Evolutionary conservation across 2,888 invertebrate species (phyloP), one percentile per base, ranked within the genome.

Genomic region (Cynaeus angustus): DNA sequence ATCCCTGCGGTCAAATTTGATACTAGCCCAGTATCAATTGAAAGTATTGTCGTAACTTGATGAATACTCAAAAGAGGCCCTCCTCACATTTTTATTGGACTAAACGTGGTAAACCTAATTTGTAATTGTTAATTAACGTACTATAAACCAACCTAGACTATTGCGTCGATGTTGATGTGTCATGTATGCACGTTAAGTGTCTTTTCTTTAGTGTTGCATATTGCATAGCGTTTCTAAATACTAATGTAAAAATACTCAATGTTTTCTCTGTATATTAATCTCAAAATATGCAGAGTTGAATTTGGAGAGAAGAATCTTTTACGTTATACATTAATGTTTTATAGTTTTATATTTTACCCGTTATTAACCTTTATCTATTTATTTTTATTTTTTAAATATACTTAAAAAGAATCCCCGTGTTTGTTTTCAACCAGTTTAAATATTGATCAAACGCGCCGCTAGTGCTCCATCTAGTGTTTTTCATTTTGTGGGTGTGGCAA

Each of bases 321-420:
- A 38, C 38, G 37, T 62, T 38, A 9, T 61, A 48, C 28, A 50
- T 73, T 74, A 71, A 56, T 74, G 70, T 75, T 75, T 73, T 73
- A 72, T 74, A 74, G 72, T 76, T 75, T 77, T 74, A 69, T 72
- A 68, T 68, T 68, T 58, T 59, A 62, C 38, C 46, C 38, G 74
- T 76, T 76, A 75, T 74, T 73, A 74, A 76, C 72, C 58, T 66
- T 70, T 73, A 70, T 74, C 38, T 56, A 41, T 75, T 76, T 76
- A 75, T 74, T 75, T n/a, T 73, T 72, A 75, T 75, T 75, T 76
- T 73, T 70, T 72, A 75, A 73, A 74, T 74, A 75, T 46, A 62
- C 9, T 13, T 9, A 9, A 10, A 50, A 46, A 46, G 6, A 14
- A n/a, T 21, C 9, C 30, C 52, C 4, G 28, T 26, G 8, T 38